Evolutionary conservation across 2,888 invertebrate species (phyloP).

Genomic region (Bugula neritina): DNA sequence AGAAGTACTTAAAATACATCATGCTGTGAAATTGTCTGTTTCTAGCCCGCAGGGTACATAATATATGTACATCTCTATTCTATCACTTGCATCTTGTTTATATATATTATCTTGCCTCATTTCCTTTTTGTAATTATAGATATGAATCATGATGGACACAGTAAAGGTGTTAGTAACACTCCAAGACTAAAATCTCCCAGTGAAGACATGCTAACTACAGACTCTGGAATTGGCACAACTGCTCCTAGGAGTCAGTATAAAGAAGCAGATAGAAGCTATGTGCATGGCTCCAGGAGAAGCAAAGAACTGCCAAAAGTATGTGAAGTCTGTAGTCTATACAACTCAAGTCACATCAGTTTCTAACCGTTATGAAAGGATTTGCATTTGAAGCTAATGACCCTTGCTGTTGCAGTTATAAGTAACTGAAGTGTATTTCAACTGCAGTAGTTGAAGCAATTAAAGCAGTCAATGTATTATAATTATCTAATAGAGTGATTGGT

Average conservation of each 20-base stretch:
- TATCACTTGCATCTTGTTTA: not conserved
- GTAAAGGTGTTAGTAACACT: not conserved
- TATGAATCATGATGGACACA: not conserved
- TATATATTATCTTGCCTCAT: not conserved
- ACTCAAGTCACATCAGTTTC: no score
- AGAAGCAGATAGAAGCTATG: not conserved
- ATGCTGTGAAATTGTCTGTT: no score
- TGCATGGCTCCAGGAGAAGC: not conserved
- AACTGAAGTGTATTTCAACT: no score
- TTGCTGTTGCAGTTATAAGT: no score
- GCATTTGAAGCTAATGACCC: no score
- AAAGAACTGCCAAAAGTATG: not conserved
- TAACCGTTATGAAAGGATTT: no score
- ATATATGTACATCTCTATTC: not conserved
- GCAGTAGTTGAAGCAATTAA: no score
- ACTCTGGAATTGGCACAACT: constrained; percentile 17
- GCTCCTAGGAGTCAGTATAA: not conserved
- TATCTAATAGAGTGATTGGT: no score
- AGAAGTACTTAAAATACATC: no score
- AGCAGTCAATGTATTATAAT: no score
- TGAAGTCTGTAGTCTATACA: not conserved
- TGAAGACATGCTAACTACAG: constrained; percentile 5
- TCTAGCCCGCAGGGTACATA: no score
- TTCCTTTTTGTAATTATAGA: not conserved
- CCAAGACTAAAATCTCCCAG: not conserved